phyloP scores from a whole-genome alignment of 1,140 invertebrate species.

The Cyclina sinensis region DNA sequence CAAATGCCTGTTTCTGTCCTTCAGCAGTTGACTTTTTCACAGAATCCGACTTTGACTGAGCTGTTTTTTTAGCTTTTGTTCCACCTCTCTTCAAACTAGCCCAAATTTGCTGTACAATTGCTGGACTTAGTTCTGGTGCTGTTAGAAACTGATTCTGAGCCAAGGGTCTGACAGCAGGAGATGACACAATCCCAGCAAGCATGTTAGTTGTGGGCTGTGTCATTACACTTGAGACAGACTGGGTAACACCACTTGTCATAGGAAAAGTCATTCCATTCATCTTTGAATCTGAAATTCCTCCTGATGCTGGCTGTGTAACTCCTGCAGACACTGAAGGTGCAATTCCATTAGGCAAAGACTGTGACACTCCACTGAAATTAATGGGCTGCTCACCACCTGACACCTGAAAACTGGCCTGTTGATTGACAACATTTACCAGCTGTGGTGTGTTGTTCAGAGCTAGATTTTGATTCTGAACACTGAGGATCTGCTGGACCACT shows the following conservation, averaged over 20 bases:
- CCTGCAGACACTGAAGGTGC: neutral
- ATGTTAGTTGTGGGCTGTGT: neutral
- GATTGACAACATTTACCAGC: slow-evolving; percentile 11
- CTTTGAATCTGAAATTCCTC: neutral
- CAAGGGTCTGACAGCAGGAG: neutral
- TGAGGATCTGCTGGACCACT: neutral
- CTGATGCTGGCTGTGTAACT: neutral
- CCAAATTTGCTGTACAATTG: slow-evolving; percentile 56
- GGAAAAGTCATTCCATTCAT: neutral
- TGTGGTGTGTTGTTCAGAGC: neutral
- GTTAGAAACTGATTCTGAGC: neutral
- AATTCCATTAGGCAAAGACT: neutral
- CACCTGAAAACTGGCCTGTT: slow-evolving; percentile 1
- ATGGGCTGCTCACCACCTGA: neutral
- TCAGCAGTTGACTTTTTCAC: neutral
- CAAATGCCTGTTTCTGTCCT: neutral
- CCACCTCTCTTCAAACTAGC: slow-evolving; percentile 40
- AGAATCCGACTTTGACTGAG: neutral
- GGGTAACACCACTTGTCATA: neutral
- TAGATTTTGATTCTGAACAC: neutral
- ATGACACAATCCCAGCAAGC: neutral
- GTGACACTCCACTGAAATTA: neutral
- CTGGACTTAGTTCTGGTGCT: slow-evolving; percentile 62
- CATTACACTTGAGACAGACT: neutral
- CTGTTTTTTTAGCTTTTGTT: neutral